A percentile compares a stretch with the other conserved stretches of the same genome.
Conservation (phyloP, 30 jellyfish, hydroid and myxozoan species). For the Mastigias papua region DNA sequence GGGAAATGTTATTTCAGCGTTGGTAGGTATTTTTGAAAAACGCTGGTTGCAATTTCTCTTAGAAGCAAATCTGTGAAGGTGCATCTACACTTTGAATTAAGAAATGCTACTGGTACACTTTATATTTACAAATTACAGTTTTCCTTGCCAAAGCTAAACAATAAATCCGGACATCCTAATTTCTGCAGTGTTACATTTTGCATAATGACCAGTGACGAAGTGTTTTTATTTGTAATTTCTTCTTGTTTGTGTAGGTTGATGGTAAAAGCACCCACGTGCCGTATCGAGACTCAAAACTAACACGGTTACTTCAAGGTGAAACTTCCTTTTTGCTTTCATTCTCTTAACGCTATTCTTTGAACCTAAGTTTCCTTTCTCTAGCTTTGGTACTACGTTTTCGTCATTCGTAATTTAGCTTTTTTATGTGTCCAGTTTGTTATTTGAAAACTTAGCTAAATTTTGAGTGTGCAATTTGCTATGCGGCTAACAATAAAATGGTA, state of each 20-base stretch:
- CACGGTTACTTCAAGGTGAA: slow-evolving; percentile 91
- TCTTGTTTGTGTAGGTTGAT: slow-evolving; percentile 68
- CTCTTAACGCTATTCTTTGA: not conserved
- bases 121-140: too few species aligned
- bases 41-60: not conserved
- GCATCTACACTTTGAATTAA: too few species aligned
- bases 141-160: too few species aligned
- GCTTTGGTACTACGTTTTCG: not conserved
- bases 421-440: too few species aligned
- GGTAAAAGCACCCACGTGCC: slow-evolving; percentile 97
- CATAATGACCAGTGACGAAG: not conserved
- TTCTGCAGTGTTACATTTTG: not conserved
- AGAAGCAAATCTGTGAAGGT: too few species aligned
- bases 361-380: too few species aligned
- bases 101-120: too few species aligned
- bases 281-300: slow-evolving; percentile 93
- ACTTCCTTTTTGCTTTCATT: not conserved
- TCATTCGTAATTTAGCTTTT: not conserved
- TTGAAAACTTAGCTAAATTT: too few species aligned
- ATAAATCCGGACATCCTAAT: not conserved
- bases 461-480: too few species aligned
- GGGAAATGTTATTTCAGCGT: slow-evolving; percentile 97
- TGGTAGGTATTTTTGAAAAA: slow-evolving; percentile 54
- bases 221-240: not conserved
- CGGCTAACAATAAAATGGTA: too few species aligned